Evolutionary conservation across 2,888 invertebrate species (phyloP).

Genomic region (Andrena marginata): DNA sequence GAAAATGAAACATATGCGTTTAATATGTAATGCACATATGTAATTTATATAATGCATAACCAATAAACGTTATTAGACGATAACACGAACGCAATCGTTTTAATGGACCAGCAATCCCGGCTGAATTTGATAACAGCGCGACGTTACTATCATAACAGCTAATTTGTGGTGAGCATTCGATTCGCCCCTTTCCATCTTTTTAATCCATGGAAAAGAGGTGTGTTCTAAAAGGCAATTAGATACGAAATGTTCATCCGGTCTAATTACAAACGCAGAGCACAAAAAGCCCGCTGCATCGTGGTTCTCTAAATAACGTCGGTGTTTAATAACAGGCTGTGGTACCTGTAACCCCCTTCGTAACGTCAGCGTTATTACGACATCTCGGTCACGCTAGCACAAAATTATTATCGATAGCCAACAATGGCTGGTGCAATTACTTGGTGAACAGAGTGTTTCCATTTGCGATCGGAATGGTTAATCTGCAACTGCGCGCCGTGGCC

Average conservation of each 20-base stretch:
- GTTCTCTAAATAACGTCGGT: constrained; percentile 57
- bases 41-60: too few species aligned
- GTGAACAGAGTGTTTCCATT: constrained; percentile 43
- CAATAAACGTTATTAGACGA: neutral
- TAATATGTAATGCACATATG: too few species aligned
- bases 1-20: too few species aligned
- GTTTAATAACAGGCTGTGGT: constrained; percentile 63
- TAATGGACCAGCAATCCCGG: too few species aligned
- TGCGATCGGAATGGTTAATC: constrained; percentile 47
- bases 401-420: constrained; percentile 69
- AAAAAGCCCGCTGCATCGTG: constrained; percentile 56
- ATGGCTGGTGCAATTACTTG: constrained; percentile 64
- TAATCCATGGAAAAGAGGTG: constrained; percentile 6
- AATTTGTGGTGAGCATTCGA: neutral
- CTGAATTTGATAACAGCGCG: neutral
- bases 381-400: constrained; percentile 46
- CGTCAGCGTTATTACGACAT: constrained; percentile 65
- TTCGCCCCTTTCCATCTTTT: neutral
- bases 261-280: constrained; percentile 42
- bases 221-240: constrained; percentile 11
- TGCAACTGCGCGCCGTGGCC: neutral
- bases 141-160: neutral
- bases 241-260: constrained; percentile 39
- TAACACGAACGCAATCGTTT: neutral
- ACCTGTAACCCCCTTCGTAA: constrained; percentile 57